Conservation (phyloP, 1,140 invertebrate species). For the Brachionus plicatilis region DNA sequence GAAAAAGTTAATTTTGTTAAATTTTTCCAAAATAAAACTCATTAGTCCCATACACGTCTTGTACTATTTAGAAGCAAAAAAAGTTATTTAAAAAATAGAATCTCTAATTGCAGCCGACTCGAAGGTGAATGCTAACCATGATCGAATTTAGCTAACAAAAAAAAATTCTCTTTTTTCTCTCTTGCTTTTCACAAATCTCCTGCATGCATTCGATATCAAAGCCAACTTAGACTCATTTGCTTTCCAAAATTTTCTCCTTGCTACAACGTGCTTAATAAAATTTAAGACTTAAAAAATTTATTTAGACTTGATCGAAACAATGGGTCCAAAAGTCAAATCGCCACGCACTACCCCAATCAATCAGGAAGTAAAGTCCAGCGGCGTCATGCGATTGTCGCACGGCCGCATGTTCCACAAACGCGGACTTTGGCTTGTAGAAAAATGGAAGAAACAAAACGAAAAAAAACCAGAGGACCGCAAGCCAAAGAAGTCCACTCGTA, state of each 20-base stretch:
- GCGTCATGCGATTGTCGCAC: constrained; percentile 37
- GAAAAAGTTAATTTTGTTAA: not conserved
- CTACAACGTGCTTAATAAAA: constrained; percentile 19
- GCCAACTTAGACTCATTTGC: not conserved
- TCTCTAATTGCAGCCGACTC: not conserved
- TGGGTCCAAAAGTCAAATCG: constrained; percentile 8
- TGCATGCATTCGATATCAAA: constrained; percentile 10
- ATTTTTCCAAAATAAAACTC: not conserved
- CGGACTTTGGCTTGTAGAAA: constrained; percentile 14
- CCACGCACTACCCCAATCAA: constrained; percentile 21
- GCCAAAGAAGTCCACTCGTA: constrained; percentile 5
- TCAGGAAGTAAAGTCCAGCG: constrained; percentile 8
- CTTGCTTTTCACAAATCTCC: not conserved
- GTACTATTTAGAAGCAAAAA: not conserved
- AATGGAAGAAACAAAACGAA: constrained; percentile 39
- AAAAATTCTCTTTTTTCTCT: not conserved
- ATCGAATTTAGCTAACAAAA: not conserved
- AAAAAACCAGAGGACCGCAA: constrained; percentile 33
- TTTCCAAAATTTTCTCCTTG: not conserved
- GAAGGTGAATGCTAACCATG: not conserved
- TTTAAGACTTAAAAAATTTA: not conserved
- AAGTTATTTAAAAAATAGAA: not conserved
- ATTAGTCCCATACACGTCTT: not conserved
- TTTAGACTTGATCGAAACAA: constrained; percentile 25
- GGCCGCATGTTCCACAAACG: constrained; percentile 40